Evolutionary conservation across 1,140 invertebrate species (phyloP).

Genomic region (Pentalonia nigronervosa): DNA sequence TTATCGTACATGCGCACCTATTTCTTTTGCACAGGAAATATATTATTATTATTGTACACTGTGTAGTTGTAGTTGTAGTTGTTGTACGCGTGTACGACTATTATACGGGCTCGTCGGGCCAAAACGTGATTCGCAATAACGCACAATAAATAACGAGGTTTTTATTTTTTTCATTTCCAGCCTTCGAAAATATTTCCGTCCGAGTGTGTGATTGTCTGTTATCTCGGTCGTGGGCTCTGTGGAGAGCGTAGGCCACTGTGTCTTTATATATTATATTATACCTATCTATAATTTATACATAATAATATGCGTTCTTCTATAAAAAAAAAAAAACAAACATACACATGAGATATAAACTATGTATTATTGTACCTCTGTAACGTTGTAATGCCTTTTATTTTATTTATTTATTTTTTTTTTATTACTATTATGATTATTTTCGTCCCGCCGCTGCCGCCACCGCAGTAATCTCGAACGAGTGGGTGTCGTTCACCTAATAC

Average conservation of each 20-base stretch:
- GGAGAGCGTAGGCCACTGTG: background rate
- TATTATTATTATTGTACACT: background rate
- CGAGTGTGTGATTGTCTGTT: conserved; percentile 14
- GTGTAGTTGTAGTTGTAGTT: background rate
- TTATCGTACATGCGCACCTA: background rate
- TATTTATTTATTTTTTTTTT: background rate
- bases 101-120: background rate
- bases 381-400: background rate
- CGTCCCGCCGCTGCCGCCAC: background rate
- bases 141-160: conserved; percentile 27
- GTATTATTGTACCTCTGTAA: background rate
- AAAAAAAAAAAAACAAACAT: background rate
- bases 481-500: conserved; percentile 23
- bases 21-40: background rate
- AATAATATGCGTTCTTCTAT: background rate
- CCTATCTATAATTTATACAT: background rate
- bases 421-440: background rate
- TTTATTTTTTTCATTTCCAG: conserved; percentile 3
- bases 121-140: conserved; percentile 44
- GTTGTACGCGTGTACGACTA: background rate
- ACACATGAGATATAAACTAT: background rate
- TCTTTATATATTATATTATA: background rate
- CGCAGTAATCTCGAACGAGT: background rate
- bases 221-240: conserved; percentile 31
- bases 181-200: conserved; percentile 17